phyloP scores from a whole-genome alignment of 2,888 invertebrate genomes.

The Aquatica leii region DNA sequence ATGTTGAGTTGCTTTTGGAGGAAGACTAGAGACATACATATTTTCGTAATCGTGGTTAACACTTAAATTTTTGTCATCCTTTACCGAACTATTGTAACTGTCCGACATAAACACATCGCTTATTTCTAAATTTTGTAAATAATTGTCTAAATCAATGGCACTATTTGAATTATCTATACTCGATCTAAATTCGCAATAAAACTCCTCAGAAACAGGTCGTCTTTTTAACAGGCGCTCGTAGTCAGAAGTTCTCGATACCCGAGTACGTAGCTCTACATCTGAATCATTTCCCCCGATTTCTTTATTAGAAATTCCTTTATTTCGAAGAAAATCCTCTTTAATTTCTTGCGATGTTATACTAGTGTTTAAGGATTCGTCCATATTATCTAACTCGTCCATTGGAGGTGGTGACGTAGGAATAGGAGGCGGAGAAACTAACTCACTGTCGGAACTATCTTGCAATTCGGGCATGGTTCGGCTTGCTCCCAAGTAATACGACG shows the following conservation, averaged over 20 bases:
- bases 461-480: conserved; percentile 72
- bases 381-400: conserved; percentile 73
- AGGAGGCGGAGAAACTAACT: conserved; percentile 80
- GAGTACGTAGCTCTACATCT: conserved; percentile 51
- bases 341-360: conserved; percentile 32
- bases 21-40: conserved; percentile 45
- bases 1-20: conserved; percentile 23
- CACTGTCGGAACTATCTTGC: conserved; percentile 83
- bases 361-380: conserved; percentile 37
- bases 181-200: conserved; percentile 72
- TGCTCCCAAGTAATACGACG: conserved; percentile 83
- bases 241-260: conserved; percentile 46
- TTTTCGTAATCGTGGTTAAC: conserved; percentile 54
- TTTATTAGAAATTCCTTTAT: neutral
- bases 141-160: conserved; percentile 71
- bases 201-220: conserved; percentile 79
- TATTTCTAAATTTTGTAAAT: conserved; percentile 12
- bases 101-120: too few species aligned
- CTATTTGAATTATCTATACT: conserved; percentile 41
- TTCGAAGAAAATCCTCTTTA: conserved; percentile 34
- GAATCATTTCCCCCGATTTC: conserved; percentile 57
- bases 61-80: conserved; percentile 1
- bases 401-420: conserved; percentile 80
- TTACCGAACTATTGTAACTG: too few species aligned
- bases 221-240: conserved; percentile 65